Percentiles rank a stretch among this genome's conserved stretches.
Conservation (phyloP, 1,140 invertebrate genomes). For the Acromyrmex charruanus region DNA sequence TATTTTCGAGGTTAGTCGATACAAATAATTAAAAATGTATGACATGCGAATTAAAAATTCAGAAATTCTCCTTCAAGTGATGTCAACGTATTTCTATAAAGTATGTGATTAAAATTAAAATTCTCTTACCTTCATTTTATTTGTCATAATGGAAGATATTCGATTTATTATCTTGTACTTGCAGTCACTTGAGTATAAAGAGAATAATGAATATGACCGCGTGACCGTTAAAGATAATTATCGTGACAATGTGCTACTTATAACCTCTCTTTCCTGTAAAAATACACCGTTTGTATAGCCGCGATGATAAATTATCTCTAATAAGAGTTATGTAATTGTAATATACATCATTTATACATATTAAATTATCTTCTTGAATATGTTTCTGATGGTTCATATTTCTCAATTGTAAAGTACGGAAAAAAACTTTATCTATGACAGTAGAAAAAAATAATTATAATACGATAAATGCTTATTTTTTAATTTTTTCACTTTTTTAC, state of each 20-base stretch:
- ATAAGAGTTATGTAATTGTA: neutral
- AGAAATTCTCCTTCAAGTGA: neutral
- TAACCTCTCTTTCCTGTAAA: neutral
- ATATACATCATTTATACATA: too few relatives aligned
- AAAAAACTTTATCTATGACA: too few relatives aligned
- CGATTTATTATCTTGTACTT: neutral
- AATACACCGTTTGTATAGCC: neutral
- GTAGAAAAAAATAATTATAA: too few relatives aligned
- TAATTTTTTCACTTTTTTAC: too few relatives aligned
- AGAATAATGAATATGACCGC: neutral
- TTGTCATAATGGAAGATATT: neutral
- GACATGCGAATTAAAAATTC: neutral
- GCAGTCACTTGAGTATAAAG: constrained; percentile 7
- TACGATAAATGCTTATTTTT: too few relatives aligned
- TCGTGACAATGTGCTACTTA: neutral
- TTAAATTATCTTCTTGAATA: too few relatives aligned
- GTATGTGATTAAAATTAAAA: neutral
- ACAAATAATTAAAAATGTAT: neutral
- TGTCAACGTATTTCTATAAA: neutral
- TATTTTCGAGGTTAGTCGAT: neutral
- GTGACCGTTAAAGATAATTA: neutral
- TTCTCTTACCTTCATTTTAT: constrained; percentile 22
- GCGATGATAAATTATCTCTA: neutral
- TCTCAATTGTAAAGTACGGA: too few relatives aligned
- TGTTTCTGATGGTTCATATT: too few relatives aligned